Conservation (phyloP, 2,113 vertebrate genomes). For the Chaetops frenatus region DNA sequence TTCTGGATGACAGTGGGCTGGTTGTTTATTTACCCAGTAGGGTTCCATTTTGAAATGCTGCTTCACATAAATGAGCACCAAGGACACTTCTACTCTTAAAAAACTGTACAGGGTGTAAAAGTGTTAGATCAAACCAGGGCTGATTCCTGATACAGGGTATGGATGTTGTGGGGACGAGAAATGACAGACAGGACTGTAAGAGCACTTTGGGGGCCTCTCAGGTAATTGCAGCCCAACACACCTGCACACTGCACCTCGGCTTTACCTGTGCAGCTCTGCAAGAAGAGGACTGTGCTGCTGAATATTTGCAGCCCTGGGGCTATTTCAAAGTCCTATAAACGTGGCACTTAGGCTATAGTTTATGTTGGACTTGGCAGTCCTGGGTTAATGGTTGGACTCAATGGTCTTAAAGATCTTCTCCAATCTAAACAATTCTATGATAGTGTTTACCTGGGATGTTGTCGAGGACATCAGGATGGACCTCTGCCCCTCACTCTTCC, state of each 20-base stretch:
- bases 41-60: not conserved
- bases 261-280: not conserved
- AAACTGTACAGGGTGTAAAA: fast-evolving
- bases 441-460: not conserved
- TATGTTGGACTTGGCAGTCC: not conserved
- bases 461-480: not conserved
- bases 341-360: not conserved
- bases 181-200: not conserved
- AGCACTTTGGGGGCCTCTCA: not conserved
- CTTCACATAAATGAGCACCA: not conserved
- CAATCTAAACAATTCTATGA: not conserved
- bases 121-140: not conserved
- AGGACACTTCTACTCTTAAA: not conserved
- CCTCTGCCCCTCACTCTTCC: not conserved
- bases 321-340: not conserved
- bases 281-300: not conserved
- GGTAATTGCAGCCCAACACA: fast-evolving
- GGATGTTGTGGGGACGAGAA: fast-evolving
- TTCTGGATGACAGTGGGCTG: not conserved
- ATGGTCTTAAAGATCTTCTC: not conserved
- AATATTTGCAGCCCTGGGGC: not conserved
- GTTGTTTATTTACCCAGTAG: not conserved
- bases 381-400: not conserved
- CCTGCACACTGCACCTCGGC: not conserved
- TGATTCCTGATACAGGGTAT: not conserved